phyloP scores from a whole-genome alignment of 1,140 invertebrate species.

The Protaetia brevitarsis region DNA sequence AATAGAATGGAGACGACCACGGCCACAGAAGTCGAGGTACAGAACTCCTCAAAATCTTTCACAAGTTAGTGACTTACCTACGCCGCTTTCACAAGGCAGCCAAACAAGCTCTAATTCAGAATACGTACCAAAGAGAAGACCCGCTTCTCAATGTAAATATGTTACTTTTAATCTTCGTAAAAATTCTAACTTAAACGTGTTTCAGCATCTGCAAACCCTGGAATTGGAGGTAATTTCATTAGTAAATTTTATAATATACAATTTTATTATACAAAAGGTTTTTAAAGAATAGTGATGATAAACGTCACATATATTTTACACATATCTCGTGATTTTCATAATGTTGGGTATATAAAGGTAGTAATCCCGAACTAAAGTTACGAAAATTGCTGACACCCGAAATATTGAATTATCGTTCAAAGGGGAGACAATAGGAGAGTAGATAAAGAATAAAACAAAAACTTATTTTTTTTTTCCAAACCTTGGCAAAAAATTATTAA shows the following conservation, averaged over 20 bases:
- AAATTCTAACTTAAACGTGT: neutral
- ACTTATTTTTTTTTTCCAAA: too few relatives aligned
- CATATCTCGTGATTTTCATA: too few relatives aligned
- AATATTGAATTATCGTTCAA: too few relatives aligned
- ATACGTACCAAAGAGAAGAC: neutral
- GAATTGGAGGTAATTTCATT: neutral
- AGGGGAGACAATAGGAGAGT: too few relatives aligned
- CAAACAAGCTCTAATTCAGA: neutral
- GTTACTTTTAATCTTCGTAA: neutral
- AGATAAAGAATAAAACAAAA: too few relatives aligned
- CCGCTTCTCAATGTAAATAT: neutral
- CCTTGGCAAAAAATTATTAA: too few relatives aligned
- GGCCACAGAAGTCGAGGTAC: neutral
- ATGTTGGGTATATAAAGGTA: too few relatives aligned
- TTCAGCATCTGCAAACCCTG: neutral
- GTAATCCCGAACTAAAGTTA: too few relatives aligned
- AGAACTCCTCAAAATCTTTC: neutral
- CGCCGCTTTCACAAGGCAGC: neutral
- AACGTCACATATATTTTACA: too few relatives aligned
- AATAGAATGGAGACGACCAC: neutral
- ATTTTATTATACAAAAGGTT: too few relatives aligned
- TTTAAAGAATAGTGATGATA: too few relatives aligned
- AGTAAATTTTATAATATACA: neutral
- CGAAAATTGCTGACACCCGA: too few relatives aligned
- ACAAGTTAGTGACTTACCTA: neutral